These are phyloP conservation scores for Drosophila acutilabella DNA, from an alignment of 2,888 invertebrate genomes.

Conservation along the genomic window DNA sequence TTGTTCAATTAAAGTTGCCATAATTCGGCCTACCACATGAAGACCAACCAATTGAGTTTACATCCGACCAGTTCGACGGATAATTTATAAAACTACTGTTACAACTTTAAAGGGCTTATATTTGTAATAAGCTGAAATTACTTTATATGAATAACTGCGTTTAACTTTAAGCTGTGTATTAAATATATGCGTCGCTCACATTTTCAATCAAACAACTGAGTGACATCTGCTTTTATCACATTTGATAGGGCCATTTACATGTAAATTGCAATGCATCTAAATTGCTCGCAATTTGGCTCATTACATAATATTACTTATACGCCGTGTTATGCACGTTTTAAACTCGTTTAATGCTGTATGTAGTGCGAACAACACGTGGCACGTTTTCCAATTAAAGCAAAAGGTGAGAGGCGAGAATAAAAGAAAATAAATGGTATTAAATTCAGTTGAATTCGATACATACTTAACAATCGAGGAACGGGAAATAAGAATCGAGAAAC, in stretches of 20 bases:
- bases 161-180: not conserved
- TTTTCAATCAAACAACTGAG: not conserved
- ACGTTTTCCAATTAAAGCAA: slow-evolving; percentile 43
- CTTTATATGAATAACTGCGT: not conserved
- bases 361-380: slow-evolving; percentile 17
- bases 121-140: slow-evolving; percentile 3
- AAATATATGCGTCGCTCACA: too few relatives aligned
- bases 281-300: slow-evolving; percentile 5
- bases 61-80: not conserved
- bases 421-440: slow-evolving; percentile 71
- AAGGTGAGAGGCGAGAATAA: slow-evolving; percentile 19
- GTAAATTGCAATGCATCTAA: slow-evolving; percentile 12
- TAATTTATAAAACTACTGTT: not conserved
- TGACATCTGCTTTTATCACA: slow-evolving; percentile 2
- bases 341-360: slow-evolving; percentile 31
- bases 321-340: slow-evolving; percentile 9
- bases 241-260: not conserved
- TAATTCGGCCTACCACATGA: slow-evolving; percentile 58
- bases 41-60: slow-evolving; percentile 21
- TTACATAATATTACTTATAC: slow-evolving; percentile 18
- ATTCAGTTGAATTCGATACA: slow-evolving; percentile 42
- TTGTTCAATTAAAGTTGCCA: slow-evolving; percentile 70
- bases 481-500: not conserved
- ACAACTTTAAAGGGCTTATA: not conserved
- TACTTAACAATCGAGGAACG: slow-evolving; percentile 4